A percentile compares a stretch with the other conserved stretches of the same genome.
Conservation (phyloP, 2,797 vertebrate genomes). For the Bryconaethiops microstoma region DNA sequence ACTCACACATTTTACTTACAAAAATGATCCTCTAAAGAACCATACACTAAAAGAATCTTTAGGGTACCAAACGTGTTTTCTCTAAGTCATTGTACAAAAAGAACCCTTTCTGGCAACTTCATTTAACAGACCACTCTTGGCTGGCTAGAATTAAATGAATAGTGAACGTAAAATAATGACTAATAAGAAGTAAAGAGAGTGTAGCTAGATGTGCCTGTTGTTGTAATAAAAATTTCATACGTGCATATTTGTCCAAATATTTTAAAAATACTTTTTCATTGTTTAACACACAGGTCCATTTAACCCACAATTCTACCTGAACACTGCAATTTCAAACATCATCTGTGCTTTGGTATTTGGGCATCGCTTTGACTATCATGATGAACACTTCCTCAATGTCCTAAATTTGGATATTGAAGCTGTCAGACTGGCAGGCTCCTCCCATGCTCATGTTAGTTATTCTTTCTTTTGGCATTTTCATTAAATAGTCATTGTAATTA, state of each 20-base stretch:
- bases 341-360: constrained; percentile 83
- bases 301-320: constrained; percentile 77
- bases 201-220: no score
- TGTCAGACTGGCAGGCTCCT: constrained; percentile 70
- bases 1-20: no score
- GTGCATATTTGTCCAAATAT: no score
- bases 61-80: no score
- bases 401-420: constrained; percentile 75
- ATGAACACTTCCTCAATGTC: constrained; percentile 75
- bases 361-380: constrained; percentile 82
- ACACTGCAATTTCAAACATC: constrained; percentile 76
- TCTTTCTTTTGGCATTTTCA: neutral
- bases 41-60: no score
- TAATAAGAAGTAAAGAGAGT: neutral
- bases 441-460: constrained; percentile 72
- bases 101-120: no score
- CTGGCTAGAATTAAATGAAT: neutral
- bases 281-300: constrained; percentile 68
- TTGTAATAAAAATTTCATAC: no score
- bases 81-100: no score
- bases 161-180: neutral
- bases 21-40: no score
- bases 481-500: neutral
- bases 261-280: no score
- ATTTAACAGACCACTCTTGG: neutral